Base-by-base conservation (phyloP, 2,888 invertebrate genomes). In the Macrophya alboannulata region DNA sequence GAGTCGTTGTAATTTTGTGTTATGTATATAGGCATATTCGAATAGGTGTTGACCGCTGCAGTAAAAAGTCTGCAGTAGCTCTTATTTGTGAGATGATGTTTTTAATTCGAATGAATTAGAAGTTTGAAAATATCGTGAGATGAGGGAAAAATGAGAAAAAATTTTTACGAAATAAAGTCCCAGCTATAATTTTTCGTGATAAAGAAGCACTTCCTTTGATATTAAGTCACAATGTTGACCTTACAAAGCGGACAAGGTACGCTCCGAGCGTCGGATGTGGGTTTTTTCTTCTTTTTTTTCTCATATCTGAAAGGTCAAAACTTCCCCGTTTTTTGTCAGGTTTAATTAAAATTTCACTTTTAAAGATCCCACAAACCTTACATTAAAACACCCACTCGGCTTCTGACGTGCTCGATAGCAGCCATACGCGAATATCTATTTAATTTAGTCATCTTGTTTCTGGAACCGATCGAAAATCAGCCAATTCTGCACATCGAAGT, bases 201-300 rank as follows among this genome's bases (percentile, higher is more conserved):
- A 12, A 37, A 51, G 51, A 68, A 71, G 15, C 40, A 68, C 68
- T 62, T 81, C 62, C 81, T 83, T 83, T 83, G 48, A 65, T 83
- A 71, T 43, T 40, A 62, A 81, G 43, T 43, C 68, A 83, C 31
- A 48, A 45, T 68, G 15, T 83, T 48, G 17, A 83, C 48, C 68
- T 48, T 31, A 48, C 62, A 48, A 51, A 40, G 43, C 9, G 48
- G 83, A 15, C 40, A 45, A 83, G 25, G 17, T 45, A 45, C 45
- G 25, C 55, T 76, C 17, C 15, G 0, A 37, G 43, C 31, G 25
- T 81, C 9, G 65, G n/a, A 25, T 62, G 62, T 62, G 43, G 9
- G 0, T 10, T 79, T 59, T 55, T 40, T 45, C 43, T 21, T 65
- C 21, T 40, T n/a, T 9, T 72, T 74, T 2, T 43, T 45, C 37